A percentile compares a stretch with the other conserved stretches of the same genome.
These are phyloP conservation scores for Caenorhabditis japonica DNA, from an alignment of 2,888 invertebrate species.

Conservation along the genomic window DNA sequence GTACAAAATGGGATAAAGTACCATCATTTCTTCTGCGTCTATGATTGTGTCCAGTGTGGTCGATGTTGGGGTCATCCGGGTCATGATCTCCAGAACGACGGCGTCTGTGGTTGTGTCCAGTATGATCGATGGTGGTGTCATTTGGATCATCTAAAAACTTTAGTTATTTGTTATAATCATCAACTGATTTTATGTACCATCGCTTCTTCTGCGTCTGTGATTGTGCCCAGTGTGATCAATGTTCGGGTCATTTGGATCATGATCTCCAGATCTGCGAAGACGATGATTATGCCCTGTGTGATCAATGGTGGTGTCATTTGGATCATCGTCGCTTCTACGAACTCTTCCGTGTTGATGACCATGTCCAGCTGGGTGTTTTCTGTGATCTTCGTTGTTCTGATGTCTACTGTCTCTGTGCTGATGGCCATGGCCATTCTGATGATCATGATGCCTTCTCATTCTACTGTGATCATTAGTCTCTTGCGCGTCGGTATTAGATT, in stretches of 20 bases:
- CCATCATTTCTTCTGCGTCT: conserved; percentile 14
- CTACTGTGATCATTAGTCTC: conserved; percentile 31
- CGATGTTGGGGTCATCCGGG: conserved; percentile 56
- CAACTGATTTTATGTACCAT: conserved; percentile 9
- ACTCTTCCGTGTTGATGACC: conserved; percentile 16
- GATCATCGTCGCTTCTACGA: conserved; percentile 31
- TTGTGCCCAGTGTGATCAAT: conserved; percentile 57
- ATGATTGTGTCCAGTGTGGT: conserved; percentile 56
- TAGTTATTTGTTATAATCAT: conserved; percentile 3
- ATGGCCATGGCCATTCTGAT: conserved; percentile 9
- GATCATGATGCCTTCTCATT: conserved; percentile 28
- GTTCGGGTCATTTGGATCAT: conserved; percentile 51
- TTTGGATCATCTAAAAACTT: conserved; percentile 44
- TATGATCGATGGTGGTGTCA: conserved; percentile 50
- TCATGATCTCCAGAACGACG: conserved; percentile 42
- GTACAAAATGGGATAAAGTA: too few species aligned
- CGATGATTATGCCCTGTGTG: conserved; percentile 55
- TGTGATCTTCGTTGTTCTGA: conserved; percentile 22
- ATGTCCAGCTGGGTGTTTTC: conserved; percentile 14
- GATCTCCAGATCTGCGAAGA: conserved; percentile 26
- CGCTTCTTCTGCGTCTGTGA: conserved; percentile 31
- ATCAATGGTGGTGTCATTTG: conserved; percentile 51
- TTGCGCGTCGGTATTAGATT: background rate
- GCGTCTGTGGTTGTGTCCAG: conserved; percentile 28
- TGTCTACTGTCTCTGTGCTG: conserved; percentile 18